Evolutionary conservation across 2,113 vertebrate species (phyloP), one percentile per base, ranked within the genome.

Genomic region (Baryphthengus martii): DNA sequence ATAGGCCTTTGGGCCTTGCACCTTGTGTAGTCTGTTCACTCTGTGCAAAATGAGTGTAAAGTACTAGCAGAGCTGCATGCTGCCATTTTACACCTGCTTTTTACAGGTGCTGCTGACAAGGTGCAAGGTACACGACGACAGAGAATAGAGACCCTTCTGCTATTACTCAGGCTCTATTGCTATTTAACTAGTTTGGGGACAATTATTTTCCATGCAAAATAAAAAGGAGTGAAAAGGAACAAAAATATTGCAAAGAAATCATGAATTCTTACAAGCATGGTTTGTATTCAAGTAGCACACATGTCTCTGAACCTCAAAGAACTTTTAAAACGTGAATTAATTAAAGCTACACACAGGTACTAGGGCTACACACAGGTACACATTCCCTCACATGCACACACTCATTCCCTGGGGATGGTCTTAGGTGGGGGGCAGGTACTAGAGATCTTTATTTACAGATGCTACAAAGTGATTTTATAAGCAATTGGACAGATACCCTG

Each of bases 1-100:
- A 56, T 6, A 35, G 92, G 83, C 88, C 90, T 97, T 87, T 94
- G 80, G 95, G 95, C 79, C 85, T 81, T 79, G 89, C 89, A 96
- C 94, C 95, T 95, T 93, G 65, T 58, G 45, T 73, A 90, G 92
- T 73, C 78, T 85, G 45, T 78, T 96, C 71, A 71, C 45, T 89
- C n/a, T 33, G 72, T 80, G 87, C 85, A 96, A 95, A 94, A 90
- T 35, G 53, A 80, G 72, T 70, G 70, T 77, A 80, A 93, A 89
- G 66, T 85, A 62, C 24, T 31, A 79, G 56, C 70, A 73, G 83
- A 87, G 44, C 75, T 63, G 42, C 8, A 2, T 7, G 10, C 9
- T 75, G 73, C 52, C 52, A 20, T 92, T 88, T 94, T 95, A 75
- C 72, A 90, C 93, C 42, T 84, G 74, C 15, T 67, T 77, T 78